Conservation (phyloP, 1,140 invertebrate species). For the Halictus rubicundus region DNA sequence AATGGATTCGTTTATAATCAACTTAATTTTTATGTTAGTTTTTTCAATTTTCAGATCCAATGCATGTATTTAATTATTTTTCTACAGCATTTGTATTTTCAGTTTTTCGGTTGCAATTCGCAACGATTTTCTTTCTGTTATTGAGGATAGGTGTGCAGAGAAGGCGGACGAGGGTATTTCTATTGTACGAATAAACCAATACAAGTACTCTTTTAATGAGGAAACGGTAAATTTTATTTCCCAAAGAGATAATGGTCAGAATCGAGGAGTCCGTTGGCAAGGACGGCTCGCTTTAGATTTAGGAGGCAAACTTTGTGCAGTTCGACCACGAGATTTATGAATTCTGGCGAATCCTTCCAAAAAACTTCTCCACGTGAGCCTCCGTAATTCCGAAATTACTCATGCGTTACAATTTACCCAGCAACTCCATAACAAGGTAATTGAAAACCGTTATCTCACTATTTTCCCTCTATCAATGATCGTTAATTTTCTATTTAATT, state of each 20-base stretch:
- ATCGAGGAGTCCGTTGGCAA: neutral
- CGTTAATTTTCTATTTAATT: neutral
- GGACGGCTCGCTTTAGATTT: constrained; percentile 10
- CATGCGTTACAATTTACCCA: constrained; percentile 22
- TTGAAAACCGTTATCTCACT: neutral
- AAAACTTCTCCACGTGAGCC: neutral
- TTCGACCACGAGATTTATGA: constrained; percentile 27
- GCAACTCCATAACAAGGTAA: neutral
- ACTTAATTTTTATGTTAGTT: too few relatives aligned
- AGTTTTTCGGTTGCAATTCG: too few relatives aligned
- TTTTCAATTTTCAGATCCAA: too few relatives aligned
- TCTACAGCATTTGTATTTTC: too few relatives aligned
- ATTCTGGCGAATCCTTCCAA: constrained; percentile 11
- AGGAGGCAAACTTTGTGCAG: constrained; percentile 8
- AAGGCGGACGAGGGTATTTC: neutral
- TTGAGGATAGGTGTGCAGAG: too few relatives aligned
- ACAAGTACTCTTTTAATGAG: too few relatives aligned
- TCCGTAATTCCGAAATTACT: constrained; percentile 13
- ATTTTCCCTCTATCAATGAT: neutral
- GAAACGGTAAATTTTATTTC: neutral
- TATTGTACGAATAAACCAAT: neutral
- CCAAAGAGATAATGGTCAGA: neutral
- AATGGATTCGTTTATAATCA: too few relatives aligned
- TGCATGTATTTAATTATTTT: too few relatives aligned
- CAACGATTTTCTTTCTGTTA: too few relatives aligned